Evolutionary conservation across 2,113 vertebrate species (phyloP).

Genomic region (Petrocephalus microphthalmus): DNA sequence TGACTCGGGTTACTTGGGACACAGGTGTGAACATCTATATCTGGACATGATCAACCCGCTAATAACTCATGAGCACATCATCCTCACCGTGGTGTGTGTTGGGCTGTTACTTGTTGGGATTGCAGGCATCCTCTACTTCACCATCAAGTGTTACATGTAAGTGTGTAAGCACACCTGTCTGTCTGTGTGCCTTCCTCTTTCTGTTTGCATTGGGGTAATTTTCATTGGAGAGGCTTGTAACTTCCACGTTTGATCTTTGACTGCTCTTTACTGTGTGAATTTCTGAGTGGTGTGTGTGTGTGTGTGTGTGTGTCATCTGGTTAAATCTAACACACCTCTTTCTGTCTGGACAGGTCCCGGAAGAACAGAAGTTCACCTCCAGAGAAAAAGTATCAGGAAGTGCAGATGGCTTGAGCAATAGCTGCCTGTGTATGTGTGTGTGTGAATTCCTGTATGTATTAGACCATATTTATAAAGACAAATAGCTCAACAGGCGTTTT

Average conservation of each 20-base stretch:
- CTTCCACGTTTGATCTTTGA: background rate
- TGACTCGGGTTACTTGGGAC: slow-evolving; percentile 43
- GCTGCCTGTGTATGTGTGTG: background rate
- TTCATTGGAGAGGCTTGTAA: background rate
- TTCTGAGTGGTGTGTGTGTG: background rate
- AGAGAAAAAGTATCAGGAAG: slow-evolving; percentile 20
- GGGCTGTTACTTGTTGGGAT: background rate
- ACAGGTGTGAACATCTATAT: slow-evolving; percentile 37
- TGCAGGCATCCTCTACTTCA: slow-evolving; percentile 15
- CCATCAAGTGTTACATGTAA: slow-evolving; percentile 14
- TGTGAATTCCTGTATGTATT: background rate
- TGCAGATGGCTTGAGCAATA: slow-evolving; percentile 18
- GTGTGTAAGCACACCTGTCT: background rate
- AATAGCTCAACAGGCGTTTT: background rate
- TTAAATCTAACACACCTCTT: background rate
- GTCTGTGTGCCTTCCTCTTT: background rate
- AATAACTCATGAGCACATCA: slow-evolving; percentile 36
- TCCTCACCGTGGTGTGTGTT: slow-evolving; percentile 23
- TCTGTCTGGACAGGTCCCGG: slow-evolving; percentile 17
- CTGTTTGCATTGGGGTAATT: no score
- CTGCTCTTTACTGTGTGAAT: background rate
- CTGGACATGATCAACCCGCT: slow-evolving; percentile 30
- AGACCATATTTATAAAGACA: background rate
- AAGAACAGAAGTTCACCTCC: slow-evolving; percentile 6
- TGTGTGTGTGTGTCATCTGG: background rate